Evolutionary conservation across 2,888 invertebrate species (phyloP).

Genomic region (Chloroclystis v-ata): DNA sequence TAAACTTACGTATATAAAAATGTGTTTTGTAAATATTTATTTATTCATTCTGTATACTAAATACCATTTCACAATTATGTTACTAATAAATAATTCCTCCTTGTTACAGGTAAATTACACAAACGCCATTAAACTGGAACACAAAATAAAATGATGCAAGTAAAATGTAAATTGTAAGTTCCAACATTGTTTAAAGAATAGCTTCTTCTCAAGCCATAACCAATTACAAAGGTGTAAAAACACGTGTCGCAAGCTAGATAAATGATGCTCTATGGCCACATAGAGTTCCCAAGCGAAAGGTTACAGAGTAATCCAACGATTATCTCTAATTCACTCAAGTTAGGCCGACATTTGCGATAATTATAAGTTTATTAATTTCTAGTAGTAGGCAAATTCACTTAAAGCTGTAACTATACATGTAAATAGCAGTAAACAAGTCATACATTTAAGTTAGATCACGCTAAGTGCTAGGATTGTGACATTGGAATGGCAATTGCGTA

Average conservation of each 20-base stretch:
- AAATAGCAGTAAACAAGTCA: no score
- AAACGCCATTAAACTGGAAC: constrained; percentile 5
- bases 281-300: constrained; percentile 57
- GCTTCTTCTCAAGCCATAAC: constrained; percentile 38
- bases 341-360: constrained; percentile 36
- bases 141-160: background rate
- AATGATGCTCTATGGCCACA: constrained; percentile 15
- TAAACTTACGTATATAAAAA: no score
- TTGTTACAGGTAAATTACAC: constrained; percentile 18
- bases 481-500: no score
- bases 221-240: constrained; percentile 22
- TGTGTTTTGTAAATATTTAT: no score
- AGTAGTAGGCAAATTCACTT: background rate
- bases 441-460: no score
- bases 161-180: background rate
- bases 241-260: constrained; percentile 43
- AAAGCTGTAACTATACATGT: no score
- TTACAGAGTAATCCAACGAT: constrained; percentile 45
- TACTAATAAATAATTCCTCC: no score
- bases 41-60: no score
- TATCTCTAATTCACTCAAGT: constrained; percentile 28
- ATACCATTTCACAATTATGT: background rate
- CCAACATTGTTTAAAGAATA: background rate
- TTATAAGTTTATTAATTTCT: constrained; percentile 31
- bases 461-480: no score